Percentiles rank a stretch among this genome's conserved stretches.
phyloP scores from a whole-genome alignment of 92 coral and sea anemone species.

The Blastomussa wellsi region DNA sequence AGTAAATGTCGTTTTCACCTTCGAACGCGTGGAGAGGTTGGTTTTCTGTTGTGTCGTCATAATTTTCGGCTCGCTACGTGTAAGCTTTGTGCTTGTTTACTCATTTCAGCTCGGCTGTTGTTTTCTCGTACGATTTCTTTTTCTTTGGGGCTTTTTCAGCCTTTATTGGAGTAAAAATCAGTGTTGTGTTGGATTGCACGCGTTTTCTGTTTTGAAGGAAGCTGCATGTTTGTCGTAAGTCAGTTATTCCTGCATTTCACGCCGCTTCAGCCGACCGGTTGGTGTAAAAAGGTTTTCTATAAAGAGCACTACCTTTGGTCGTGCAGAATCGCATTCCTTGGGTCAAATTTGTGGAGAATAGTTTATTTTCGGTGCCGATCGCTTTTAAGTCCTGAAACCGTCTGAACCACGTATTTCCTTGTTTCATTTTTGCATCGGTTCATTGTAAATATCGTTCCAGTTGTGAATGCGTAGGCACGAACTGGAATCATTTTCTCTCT shows the following conservation, averaged over 20 bases:
- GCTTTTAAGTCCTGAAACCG: not conserved
- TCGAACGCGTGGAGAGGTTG: constrained; percentile 67
- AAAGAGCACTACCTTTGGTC: not conserved
- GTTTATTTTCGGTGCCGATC: not conserved
- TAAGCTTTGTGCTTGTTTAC: constrained; percentile 46
- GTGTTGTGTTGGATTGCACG: constrained; percentile 1
- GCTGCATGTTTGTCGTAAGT: constrained; percentile 43
- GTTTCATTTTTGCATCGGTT: constrained; percentile 38
- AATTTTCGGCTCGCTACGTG: constrained; percentile 47
- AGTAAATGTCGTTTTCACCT: constrained; percentile 36
- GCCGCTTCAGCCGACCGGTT: constrained; percentile 33
- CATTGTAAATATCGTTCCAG: constrained; percentile 16
- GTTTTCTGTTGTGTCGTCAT: constrained; percentile 56
- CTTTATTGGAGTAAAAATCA: not conserved
- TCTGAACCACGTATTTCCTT: constrained; percentile 32
- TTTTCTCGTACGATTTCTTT: constrained; percentile 3
- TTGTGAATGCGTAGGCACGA: constrained; percentile 26
- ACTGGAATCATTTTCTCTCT: not conserved
- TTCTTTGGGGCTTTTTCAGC: not conserved
- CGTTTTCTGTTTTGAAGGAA: constrained; percentile 15
- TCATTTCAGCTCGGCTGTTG: constrained; percentile 25
- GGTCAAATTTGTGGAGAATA: constrained; percentile 1
- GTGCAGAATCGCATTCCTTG: not conserved
- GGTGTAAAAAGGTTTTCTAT: not conserved
- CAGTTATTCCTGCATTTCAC: constrained; percentile 56